These are phyloP conservation scores for Lophotis ruficrista DNA, from an alignment of 2,113 vertebrate species.

Conservation along the genomic window DNA sequence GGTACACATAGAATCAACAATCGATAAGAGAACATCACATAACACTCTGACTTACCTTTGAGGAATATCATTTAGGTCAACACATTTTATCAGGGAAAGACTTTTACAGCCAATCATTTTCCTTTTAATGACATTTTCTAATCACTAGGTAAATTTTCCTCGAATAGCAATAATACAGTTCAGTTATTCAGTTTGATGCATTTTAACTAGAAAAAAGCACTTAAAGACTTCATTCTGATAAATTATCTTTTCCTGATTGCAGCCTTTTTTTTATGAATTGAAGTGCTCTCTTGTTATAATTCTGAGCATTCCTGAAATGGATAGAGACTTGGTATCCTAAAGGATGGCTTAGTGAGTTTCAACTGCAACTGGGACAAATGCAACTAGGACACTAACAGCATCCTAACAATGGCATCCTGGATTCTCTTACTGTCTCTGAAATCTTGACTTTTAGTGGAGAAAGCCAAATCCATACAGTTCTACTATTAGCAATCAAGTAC, in stretches of 20 bases:
- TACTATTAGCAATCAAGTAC: background rate
- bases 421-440: background rate
- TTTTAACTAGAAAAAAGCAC: constrained; percentile 11
- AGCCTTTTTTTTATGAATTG: constrained; percentile 30
- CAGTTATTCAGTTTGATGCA: constrained; percentile 8
- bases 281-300: background rate
- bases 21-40: constrained; percentile 75
- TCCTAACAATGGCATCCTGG: background rate
- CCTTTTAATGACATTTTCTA: constrained; percentile 67
- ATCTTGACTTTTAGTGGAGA: background rate
- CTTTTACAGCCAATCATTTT: constrained; percentile 69
- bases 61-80: constrained; percentile 72
- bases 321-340: background rate
- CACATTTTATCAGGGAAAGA: constrained; percentile 36
- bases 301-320: background rate
- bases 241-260: constrained; percentile 23
- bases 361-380: background rate
- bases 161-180: constrained; percentile 25
- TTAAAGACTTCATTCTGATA: constrained; percentile 19
- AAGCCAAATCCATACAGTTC: background rate
- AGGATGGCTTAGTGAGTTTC: background rate
- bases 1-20: constrained; percentile 73
- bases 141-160: constrained; percentile 59
- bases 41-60: constrained; percentile 70
- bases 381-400: background rate